Evolutionary conservation across 2,113 vertebrate genomes (phyloP).

Genomic region (Clinocottus analis): DNA sequence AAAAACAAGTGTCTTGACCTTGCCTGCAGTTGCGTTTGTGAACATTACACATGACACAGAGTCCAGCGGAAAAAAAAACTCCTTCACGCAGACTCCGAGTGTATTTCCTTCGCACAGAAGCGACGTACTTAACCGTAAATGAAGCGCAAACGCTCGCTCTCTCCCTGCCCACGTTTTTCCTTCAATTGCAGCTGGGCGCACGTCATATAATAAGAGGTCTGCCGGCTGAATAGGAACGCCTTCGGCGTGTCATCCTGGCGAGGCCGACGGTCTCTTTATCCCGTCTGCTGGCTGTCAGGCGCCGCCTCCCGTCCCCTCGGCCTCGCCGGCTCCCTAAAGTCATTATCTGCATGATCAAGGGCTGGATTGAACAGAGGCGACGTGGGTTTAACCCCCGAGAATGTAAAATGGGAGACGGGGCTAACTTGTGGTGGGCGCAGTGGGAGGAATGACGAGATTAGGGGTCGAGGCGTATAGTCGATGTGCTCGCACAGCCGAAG

Average conservation of each 20-base stretch:
- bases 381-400: slow-evolving; percentile 66
- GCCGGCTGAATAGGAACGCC: slow-evolving; percentile 13
- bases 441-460: slow-evolving; percentile 44
- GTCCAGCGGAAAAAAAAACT: too few species aligned
- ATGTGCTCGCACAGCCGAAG: slow-evolving; percentile 27
- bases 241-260: slow-evolving; percentile 34
- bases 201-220: not conserved
- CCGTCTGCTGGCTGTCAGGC: slow-evolving; percentile 65
- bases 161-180: not conserved
- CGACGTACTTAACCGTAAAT: not conserved
- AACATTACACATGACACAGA: slow-evolving; percentile 50
- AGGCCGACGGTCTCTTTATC: slow-evolving; percentile 55
- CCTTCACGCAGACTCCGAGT: slow-evolving; percentile 7
- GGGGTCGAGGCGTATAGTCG: slow-evolving; percentile 18
- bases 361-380: slow-evolving; percentile 70
- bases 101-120: slow-evolving; percentile 25
- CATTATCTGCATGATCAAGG: slow-evolving; percentile 77
- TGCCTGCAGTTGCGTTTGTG: slow-evolving; percentile 28
- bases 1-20: slow-evolving; percentile 29
- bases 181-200: slow-evolving; percentile 3
- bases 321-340: slow-evolving; percentile 68
- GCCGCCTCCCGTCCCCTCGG: slow-evolving; percentile 38
- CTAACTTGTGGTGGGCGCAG: slow-evolving; percentile 4
- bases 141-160: not conserved
- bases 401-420: slow-evolving; percentile 52